Percentiles rank a stretch among this genome's conserved stretches.
Conservation (phyloP, 1,140 invertebrate species). For the Sminthurides bifidus region DNA sequence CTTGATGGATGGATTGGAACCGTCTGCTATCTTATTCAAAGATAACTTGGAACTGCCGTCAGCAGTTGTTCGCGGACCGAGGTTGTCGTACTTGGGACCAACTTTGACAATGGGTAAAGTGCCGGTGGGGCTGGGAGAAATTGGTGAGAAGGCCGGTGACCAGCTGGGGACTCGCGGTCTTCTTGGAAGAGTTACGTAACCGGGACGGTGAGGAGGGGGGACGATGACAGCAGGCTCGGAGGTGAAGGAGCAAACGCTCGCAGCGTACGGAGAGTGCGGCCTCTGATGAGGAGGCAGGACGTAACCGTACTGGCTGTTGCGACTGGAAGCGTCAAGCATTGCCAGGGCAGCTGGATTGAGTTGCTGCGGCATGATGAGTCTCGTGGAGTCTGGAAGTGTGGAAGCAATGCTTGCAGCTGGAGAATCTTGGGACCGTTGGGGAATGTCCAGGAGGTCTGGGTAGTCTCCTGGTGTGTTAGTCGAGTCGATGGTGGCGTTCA, state of each 20-base stretch:
- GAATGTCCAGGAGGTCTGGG: conserved; percentile 66
- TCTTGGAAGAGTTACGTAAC: conserved; percentile 71
- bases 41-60: conserved; percentile 73
- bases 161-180: conserved; percentile 66
- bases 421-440: conserved; percentile 52
- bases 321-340: conserved; percentile 33
- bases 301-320: not conserved
- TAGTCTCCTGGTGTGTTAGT: conserved; percentile 38
- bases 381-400: conserved; percentile 54
- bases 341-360: conserved; percentile 16
- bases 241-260: conserved; percentile 13
- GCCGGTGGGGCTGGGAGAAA: conserved; percentile 39
- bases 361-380: conserved; percentile 39
- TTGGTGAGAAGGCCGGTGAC: conserved; percentile 38
- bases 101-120: conserved; percentile 36
- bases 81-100: conserved; percentile 76
- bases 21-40: conserved; percentile 37
- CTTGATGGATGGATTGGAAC: not conserved
- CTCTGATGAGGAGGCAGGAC: not conserved
- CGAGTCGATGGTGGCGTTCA: not conserved
- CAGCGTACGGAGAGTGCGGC: conserved; percentile 20
- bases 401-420: conserved; percentile 58
- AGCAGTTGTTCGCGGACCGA: conserved; percentile 75
- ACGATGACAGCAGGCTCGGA: conserved; percentile 38
- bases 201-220: conserved; percentile 42